phyloP scores from a whole-genome alignment of 2,113 vertebrate species.

The Scomber scombrus region DNA sequence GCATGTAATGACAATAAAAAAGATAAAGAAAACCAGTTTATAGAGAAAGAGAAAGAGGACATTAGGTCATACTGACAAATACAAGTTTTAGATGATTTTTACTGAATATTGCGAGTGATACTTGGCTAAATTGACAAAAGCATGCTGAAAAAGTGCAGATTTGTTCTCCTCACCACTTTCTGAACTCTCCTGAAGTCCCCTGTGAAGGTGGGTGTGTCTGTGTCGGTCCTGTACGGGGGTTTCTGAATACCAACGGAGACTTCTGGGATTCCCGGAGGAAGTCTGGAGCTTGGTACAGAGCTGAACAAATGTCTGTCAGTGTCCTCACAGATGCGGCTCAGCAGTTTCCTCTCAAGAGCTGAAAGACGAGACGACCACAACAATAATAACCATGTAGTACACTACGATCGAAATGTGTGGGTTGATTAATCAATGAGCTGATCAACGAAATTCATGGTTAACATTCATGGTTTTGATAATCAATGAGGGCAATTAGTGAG shows the following conservation, averaged over 20 bases:
- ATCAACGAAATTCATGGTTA: too few relatives aligned
- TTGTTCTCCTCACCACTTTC: slow-evolving; percentile 57
- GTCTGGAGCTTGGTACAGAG: slow-evolving; percentile 50
- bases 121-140: not conserved
- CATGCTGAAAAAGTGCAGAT: not conserved
- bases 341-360: slow-evolving; percentile 87
- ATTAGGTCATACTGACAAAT: too few relatives aligned
- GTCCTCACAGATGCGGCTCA: slow-evolving; percentile 86
- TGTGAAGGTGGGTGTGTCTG: slow-evolving; percentile 51
- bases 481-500: too few relatives aligned
- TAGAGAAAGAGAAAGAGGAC: too few relatives aligned
- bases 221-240: slow-evolving; percentile 52
- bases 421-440: too few relatives aligned
- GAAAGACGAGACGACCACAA: slow-evolving; percentile 14
- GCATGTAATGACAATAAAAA: too few relatives aligned
- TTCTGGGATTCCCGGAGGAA: slow-evolving; percentile 59
- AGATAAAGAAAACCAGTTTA: too few relatives aligned
- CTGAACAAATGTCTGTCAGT: slow-evolving; percentile 72
- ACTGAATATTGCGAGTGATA: too few relatives aligned
- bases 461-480: too few relatives aligned
- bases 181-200: slow-evolving; percentile 64
- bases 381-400: too few relatives aligned
- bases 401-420: too few relatives aligned
- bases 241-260: slow-evolving; percentile 23
- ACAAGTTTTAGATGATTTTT: too few relatives aligned